Conservation (phyloP, 2,888 invertebrate species). For the Poecilus cupreus region DNA sequence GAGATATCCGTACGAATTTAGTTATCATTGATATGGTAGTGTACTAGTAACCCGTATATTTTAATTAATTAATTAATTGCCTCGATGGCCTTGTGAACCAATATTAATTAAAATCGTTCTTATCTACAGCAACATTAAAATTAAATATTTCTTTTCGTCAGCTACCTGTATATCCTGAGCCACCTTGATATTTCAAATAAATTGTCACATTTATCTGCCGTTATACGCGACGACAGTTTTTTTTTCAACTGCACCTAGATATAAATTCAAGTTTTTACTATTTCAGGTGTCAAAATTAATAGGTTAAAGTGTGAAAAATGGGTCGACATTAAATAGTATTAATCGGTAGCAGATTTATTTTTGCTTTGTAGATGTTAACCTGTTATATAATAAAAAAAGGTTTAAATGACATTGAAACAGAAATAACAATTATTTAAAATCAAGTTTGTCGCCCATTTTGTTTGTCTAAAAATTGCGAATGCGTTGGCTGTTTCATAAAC, state of each 20-base stretch:
- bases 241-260: constrained; percentile 25
- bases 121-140: constrained; percentile 43
- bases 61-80: constrained; percentile 49
- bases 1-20: background rate
- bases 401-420: constrained; percentile 15
- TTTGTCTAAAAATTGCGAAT: constrained; percentile 1
- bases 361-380: background rate
- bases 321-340: background rate
- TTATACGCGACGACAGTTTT: background rate
- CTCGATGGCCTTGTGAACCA: constrained; percentile 17
- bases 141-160: constrained; percentile 31
- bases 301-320: constrained; percentile 19
- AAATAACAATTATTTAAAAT: background rate
- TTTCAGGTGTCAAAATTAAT: constrained; percentile 23
- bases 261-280: constrained; percentile 16
- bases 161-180: constrained; percentile 9
- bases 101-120: constrained; percentile 51
- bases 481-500: constrained; percentile 18
- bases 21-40: background rate
- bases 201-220: background rate
- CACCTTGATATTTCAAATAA: constrained; percentile 46
- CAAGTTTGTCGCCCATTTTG: background rate
- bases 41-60: constrained; percentile 41
- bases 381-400: constrained; percentile 11
- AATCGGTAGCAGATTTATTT: constrained; percentile 23